These are phyloP conservation scores for Onychostoma macrolepis DNA, from an alignment of 2,113 vertebrate genomes.

Conservation along the genomic window DNA sequence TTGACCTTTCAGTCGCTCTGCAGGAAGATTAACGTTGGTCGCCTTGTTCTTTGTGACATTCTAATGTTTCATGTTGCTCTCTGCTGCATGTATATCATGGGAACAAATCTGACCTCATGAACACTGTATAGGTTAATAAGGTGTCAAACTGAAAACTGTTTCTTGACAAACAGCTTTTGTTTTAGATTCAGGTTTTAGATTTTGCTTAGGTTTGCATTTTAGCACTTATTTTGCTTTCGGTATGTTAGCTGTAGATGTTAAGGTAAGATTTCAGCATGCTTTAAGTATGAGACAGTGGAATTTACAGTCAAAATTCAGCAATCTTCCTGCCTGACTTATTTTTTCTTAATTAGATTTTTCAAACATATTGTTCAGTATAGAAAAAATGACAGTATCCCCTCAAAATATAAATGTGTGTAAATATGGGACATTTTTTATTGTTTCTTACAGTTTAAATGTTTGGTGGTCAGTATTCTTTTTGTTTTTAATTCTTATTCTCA, in stretches of 20 bases:
- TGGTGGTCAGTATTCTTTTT: neutral
- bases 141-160: neutral
- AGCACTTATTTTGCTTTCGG: neutral
- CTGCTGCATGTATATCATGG: neutral
- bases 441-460: too few relatives aligned
- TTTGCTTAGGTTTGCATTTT: neutral
- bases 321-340: neutral
- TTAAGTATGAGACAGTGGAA: neutral
- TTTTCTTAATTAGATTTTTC: neutral
- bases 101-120: neutral
- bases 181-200: too few relatives aligned
- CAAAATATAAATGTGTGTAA: neutral
- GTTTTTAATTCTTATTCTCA: neutral
- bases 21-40: slow-evolving; percentile 1
- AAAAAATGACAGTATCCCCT: neutral
- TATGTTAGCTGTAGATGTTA: neutral
- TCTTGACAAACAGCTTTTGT: neutral
- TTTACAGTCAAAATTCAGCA: neutral
- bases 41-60: neutral
- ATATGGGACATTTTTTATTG: neutral
- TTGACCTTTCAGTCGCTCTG: slow-evolving; percentile 50
- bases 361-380: neutral
- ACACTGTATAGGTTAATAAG: neutral
- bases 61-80: slow-evolving; percentile 29
- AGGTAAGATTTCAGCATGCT: neutral